Evolutionary conservation across 2,797 vertebrate genomes (phyloP), one percentile per base, ranked within the genome.

Genomic region (Coendou prehensilis): DNA sequence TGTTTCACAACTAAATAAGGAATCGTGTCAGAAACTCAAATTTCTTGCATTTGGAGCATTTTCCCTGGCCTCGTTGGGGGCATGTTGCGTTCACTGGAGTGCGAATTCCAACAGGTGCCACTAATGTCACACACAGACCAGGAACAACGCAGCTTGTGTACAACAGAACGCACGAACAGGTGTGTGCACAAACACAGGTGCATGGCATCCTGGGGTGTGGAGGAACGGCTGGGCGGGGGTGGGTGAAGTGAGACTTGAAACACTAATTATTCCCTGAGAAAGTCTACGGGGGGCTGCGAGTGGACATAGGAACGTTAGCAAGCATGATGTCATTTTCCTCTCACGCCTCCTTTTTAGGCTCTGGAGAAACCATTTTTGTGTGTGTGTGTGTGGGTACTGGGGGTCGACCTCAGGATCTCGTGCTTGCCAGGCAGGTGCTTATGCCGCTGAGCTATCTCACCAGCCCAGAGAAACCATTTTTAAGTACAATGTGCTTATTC

Each of bases 311-410:
- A 79, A 61, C 33, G 54, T 76, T 88, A 89, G 61, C 30, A 71
- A 97, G 96, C 6, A 76, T 90, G 94, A 37, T 83, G 52, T 85
- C 75, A 87, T 81, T 97, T 86, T 82, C 78, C 17, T 85, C 8
- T 76, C 13, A 79, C 8, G 37, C 69, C 73, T 73, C n/a, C 28
- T 20, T 78, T 33, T 91, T 15, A 93, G 78, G 61, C 67, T 97
- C 82, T 95, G 87, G 83, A 96, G 94, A 96, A 96, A 82, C 56
- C 81, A 93, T 93, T 95, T 97, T 90, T 63, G 2, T 41, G 37
- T 41, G 37, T 41, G 37, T 41, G 37, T 41, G 37, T 41, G 37
- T 41, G 37, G 37, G 37, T 41, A 41, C 37, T 41, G 37, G 37
- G 37, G 37, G 37, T 41, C 37, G 37, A 41, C 37, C 37, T 41